Conservation (phyloP, 2,797 vertebrate species). For the Acestrorhynchus altus region DNA sequence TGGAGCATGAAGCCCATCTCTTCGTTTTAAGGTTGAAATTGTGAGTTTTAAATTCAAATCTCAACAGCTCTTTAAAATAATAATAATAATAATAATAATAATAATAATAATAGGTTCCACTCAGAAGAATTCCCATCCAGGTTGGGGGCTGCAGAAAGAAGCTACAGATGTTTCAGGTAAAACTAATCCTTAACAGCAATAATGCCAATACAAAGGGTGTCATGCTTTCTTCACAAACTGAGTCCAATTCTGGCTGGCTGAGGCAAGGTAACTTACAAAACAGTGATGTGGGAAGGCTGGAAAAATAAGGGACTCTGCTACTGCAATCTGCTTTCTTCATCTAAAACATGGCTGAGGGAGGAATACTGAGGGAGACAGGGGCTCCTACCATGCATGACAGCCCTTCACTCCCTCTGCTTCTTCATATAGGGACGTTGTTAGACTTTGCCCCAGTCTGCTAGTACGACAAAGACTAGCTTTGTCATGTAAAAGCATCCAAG, state of each 20-base stretch:
- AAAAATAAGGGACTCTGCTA: conserved; percentile 57
- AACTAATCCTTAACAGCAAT: neutral
- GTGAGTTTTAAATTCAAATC: no score
- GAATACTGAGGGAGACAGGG: conserved; percentile 38
- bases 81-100: no score
- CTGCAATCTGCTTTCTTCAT: conserved; percentile 59
- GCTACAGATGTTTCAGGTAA: neutral
- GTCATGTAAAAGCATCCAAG: neutral
- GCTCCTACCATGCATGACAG: neutral
- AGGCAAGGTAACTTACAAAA: conserved; percentile 19
- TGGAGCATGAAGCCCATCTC: neutral
- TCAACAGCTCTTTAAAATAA: no score
- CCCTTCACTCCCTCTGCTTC: neutral
- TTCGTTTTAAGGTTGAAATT: no score
- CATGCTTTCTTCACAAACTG: neutral
- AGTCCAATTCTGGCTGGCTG: conserved; percentile 25
- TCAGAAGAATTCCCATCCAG: no score
- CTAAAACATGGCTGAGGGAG: conserved; percentile 38
- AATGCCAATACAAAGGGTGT: neutral
- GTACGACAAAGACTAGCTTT: neutral
- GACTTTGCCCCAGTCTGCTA: neutral
- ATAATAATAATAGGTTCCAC: no score
- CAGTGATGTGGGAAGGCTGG: neutral
- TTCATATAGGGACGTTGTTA: neutral
- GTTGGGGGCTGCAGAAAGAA: no score